Evolutionary conservation across 2,888 invertebrate species (phyloP), one percentile per base, ranked within the genome.

Genomic region (Sphinx pinastri): DNA sequence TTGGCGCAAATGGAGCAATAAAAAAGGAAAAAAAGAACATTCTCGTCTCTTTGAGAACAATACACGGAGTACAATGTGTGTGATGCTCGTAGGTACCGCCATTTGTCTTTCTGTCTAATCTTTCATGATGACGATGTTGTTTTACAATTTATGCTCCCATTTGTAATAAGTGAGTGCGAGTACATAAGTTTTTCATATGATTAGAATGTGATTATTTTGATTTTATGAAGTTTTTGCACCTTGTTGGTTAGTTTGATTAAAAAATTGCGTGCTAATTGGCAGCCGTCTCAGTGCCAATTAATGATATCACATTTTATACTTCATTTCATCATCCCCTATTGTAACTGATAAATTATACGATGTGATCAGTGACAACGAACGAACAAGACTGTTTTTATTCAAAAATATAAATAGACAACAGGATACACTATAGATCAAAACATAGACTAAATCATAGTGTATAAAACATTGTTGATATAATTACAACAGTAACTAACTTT

Each of bases 31-130:
- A 86, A 84, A 84, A 79, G 80, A 81, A 79, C 80, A 81, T 79
- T 81, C 80, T 78, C 81, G 81, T 85, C 82, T 84, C 84, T 87
- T 87, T 83, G 81, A 80, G 81, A 87, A 90, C 88, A 89, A 90
- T 89, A 80, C 85, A 70, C 73, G 73, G 76, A 78, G 79, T 81
- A 84, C 87, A 87, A 85, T 85, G 84, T 86, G 84, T 85, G 73
- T 75, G 75, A 75, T 71, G 63, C 19, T 63, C 63, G 81, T 80
- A 81, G 79, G 81, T 81, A 78, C 81, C 73, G 74, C 81, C 88
- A 87, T 89, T 90, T 89, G 85, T 90, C 88, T 88, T 87, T 84
- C 87, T 86, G 91, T 90, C 89, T 89, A 90, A 91, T 91, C 88
- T 91, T 88, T 86, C 86, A 85, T 87, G 86, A 89, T 89, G 89